Base-by-base conservation (phyloP, 2,888 invertebrate species). In the Synanthedon myopaeformis region DNA sequence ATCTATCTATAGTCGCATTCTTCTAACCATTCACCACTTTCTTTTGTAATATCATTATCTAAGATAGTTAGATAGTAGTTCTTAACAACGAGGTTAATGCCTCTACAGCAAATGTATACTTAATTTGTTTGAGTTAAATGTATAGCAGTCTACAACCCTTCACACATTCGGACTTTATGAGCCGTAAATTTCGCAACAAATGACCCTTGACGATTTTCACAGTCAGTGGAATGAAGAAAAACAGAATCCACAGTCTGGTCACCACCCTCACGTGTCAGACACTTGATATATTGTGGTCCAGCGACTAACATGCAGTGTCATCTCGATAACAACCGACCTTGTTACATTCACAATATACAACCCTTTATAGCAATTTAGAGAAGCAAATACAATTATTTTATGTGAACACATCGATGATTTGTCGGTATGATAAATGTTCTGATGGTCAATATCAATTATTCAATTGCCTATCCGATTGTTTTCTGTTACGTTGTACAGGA, bases 131-230 rank as follows among this genome's bases (percentile, higher is more conserved):
- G 10, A 35, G 35, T 35, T 35, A 35, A 35, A 10, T 35, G 35
- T 35, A 10, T 35, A 35, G 13, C 4, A 45, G 45, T 5, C 19
- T 51, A 51, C 28, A 51, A 49, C 49, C 49, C 49, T 49, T 49
- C 49, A 49, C 49, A 73, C 71, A 70, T 70, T 63, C 59, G 62
- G 67, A 73, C 65, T 79, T 78, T 77, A 79, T 76, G 80, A 75
- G 69, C 74, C 79, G 80, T 84, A 79, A 82, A 82, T 80, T 72
- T 70, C 68, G 63, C 69, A 79, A 73, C 75, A 83, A 85, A 86
- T 83, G 82, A 67, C 76, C 83, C 85, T 78, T 81, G 82, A 83
- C 80, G 76, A 70, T 72, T 80, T 74, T 77, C 75, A 78, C 76
- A 67, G 75, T 80, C 81, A 77, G 76, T 72, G 72, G 74, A 81